These are phyloP conservation scores for Diacarnus erythraeanus DNA, from an alignment of 37 sponge, comb jelly and placozoan species.

Conservation along the genomic window DNA sequence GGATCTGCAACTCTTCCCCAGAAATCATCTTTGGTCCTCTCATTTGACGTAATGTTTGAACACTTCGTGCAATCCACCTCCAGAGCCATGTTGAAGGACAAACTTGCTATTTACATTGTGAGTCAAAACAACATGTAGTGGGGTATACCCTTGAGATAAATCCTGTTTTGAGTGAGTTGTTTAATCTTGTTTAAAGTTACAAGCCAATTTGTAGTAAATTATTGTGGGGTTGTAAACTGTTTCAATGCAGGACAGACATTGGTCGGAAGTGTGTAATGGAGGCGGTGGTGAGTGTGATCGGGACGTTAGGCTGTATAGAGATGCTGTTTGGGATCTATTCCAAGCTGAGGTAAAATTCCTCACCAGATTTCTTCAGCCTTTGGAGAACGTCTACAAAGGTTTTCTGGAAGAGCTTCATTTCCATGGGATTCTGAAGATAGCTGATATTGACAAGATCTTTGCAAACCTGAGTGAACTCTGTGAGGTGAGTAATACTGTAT, in stretches of 20 bases:
- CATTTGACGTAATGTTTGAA: background rate
- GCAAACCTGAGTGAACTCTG: constrained; percentile 52
- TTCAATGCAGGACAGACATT: constrained; percentile 21
- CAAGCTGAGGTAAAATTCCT: constrained; percentile 50
- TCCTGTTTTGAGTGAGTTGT: too few relatives aligned
- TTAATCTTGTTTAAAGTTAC: background rate
- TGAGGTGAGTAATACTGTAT: constrained; percentile 25
- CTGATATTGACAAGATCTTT: constrained; percentile 50
- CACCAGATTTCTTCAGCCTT: constrained; percentile 34
- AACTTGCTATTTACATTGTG: background rate
- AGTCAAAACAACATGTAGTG: too few relatives aligned
- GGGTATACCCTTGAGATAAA: too few relatives aligned
- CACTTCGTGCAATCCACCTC: background rate
- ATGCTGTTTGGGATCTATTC: constrained; percentile 63
- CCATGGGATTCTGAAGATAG: constrained; percentile 31
- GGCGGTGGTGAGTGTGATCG: background rate
- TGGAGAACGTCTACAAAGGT: constrained; percentile 52
- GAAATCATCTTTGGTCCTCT: background rate
- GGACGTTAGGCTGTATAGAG: constrained; percentile 18
- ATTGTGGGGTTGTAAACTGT: background rate
- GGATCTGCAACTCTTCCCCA: background rate
- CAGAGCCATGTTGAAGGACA: background rate
- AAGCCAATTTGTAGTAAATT: background rate
- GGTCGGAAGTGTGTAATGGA: constrained; percentile 31
- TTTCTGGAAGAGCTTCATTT: constrained; percentile 59